These are phyloP conservation scores for Synanceia verrucosa DNA, from an alignment of 2,797 vertebrate genomes.

Conservation along the genomic window DNA sequence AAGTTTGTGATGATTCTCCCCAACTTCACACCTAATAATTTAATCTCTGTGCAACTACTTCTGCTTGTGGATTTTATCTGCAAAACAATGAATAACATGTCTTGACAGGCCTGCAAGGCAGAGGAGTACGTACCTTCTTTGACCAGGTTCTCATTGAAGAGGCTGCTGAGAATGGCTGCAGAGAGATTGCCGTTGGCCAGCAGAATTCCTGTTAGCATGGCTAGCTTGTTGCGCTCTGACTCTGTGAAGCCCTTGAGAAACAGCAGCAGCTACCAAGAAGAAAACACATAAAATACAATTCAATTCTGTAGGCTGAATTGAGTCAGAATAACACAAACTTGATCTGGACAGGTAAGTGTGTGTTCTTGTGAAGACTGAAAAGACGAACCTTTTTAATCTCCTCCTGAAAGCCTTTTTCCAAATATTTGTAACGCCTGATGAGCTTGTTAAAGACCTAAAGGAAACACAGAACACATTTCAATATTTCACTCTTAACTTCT, in stretches of 20 bases:
- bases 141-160: constrained; percentile 97
- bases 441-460: constrained; percentile 97
- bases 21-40: neutral
- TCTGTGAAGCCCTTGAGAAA: constrained; percentile 98
- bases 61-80: neutral
- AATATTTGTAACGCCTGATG: constrained; percentile 98
- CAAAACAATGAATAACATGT: neutral
- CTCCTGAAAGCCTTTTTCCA: constrained; percentile 98
- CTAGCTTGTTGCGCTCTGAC: constrained; percentile 97
- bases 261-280: constrained; percentile 88
- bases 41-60: neutral
- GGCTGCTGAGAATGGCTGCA: constrained; percentile 94
- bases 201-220: constrained; percentile 96
- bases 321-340: neutral
- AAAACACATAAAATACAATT: constrained; percentile 30
- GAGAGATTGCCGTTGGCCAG: constrained; percentile 93
- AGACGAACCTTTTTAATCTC: constrained; percentile 94
- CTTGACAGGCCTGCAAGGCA: rapidly evolving
- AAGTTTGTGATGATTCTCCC: neutral
- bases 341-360: neutral
- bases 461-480: neutral
- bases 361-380: neutral
- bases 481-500: neutral
- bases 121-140: constrained; percentile 88
- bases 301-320: neutral